Conservation (phyloP, 2,113 vertebrate genomes). For the Gymnobelideus leadbeateri region DNA sequence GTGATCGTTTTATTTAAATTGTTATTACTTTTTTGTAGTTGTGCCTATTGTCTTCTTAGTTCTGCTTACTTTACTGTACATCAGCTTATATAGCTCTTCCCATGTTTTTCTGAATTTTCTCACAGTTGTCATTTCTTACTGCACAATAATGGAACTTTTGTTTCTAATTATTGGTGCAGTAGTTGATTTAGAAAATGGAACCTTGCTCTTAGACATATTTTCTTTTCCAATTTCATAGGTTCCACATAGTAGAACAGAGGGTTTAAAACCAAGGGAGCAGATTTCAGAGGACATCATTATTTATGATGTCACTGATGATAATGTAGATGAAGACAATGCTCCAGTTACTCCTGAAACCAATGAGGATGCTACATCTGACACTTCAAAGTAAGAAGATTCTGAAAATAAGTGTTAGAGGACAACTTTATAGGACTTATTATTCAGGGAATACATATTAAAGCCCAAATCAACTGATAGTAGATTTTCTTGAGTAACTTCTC, state of each 20-base stretch:
- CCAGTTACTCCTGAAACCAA: conserved; percentile 84
- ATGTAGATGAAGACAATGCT: conserved; percentile 85
- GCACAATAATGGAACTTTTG: neutral
- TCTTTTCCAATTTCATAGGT: conserved; percentile 78
- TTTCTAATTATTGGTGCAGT: neutral
- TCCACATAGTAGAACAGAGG: conserved; percentile 86
- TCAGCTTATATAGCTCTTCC: neutral
- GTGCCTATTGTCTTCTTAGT: neutral
- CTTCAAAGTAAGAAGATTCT: conserved; percentile 84
- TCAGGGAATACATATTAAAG: neutral
- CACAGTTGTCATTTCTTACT: neutral
- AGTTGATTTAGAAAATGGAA: neutral
- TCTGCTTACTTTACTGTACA: neutral
- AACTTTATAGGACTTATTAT: neutral
- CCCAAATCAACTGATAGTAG: neutral
- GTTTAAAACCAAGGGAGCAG: conserved; percentile 88
- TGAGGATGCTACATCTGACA: conserved; percentile 84
- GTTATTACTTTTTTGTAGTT: neutral
- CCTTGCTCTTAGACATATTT: conserved; percentile 6
- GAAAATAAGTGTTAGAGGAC: conserved; percentile 38
- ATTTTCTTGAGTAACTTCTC: neutral
- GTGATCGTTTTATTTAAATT: neutral
- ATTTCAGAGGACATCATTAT: conserved; percentile 94
- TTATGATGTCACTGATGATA: conserved; percentile 92
- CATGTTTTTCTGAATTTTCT: neutral